Evolutionary conservation across 2,888 invertebrate genomes (phyloP), one percentile per base, ranked within the genome.

Genomic region (Entomobrya proxima): DNA sequence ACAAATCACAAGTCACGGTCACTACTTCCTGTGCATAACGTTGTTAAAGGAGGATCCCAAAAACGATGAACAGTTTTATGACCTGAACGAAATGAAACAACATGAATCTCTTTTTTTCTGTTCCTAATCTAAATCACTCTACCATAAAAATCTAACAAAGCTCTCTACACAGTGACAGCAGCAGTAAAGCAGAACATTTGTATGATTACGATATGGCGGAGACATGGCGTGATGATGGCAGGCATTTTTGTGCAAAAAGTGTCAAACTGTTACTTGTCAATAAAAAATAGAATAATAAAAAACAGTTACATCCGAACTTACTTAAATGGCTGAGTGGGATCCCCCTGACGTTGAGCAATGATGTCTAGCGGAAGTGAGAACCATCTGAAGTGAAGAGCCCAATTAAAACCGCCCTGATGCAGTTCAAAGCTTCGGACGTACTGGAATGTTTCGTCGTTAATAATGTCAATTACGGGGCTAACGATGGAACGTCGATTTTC

Each of bases 391-490:
- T 98, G 98, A 18, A 99, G 93, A 90, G 97, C 96, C 98, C 99
- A 99, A 92, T 98, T 99, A 92, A 99, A 98, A 0, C 98, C 98
- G 3, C 99, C 99, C 96, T 98, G 98, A 91, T 98, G 98, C 69
- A 98, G 94, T 92, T 99, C 98, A 89, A 98, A 97, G 86, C 97
- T 97, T 91, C 98, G 96, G 2, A 96, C 96, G 91, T 99, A 99
- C 44, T 98, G 97, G 91, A 99, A 96, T 2, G 97, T 98, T 90
- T 98, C 97, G 91, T 99, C 98, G 87, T 97, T 97, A 64, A 99
- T 96, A 21, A 99, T 97, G 91, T 98, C 98, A 86, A 98, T 98
- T 0, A 97, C 95, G 0, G 97, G 97, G 90, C 96, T 95, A 11
- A 95, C 95, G 0, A 96, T 95, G 24, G 94, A 92, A 81, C 93